Percentiles rank a stretch among this genome's conserved stretches.
These are phyloP conservation scores for Ceratosolen solmsi DNA, from an alignment of 1,140 invertebrate species.

Conservation along the genomic window DNA sequence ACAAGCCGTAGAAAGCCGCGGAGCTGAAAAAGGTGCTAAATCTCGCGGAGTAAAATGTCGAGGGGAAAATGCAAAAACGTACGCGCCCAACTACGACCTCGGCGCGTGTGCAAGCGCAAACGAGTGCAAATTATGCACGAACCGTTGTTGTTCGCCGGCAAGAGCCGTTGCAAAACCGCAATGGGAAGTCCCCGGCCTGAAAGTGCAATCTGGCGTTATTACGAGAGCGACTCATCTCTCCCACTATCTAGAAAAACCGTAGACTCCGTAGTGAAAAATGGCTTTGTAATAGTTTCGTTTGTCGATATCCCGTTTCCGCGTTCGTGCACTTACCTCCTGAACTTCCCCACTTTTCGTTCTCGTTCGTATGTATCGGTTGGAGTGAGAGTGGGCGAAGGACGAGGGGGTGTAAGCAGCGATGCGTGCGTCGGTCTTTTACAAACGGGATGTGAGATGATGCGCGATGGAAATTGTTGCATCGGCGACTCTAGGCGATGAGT, in stretches of 20 bases:
- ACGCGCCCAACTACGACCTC: no score
- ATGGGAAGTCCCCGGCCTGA: neutral
- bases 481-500: neutral
- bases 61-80: no score
- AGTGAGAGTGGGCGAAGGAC: neutral
- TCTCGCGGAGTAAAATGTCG: no score
- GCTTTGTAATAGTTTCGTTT: constrained; percentile 18
- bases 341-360: neutral
- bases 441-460: neutral
- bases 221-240: neutral
- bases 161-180: no score
- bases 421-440: neutral
- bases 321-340: constrained; percentile 1
- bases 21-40: no score
- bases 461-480: neutral
- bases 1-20: no score
- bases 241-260: constrained; percentile 1
- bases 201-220: constrained; percentile 25
- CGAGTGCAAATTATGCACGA: no score
- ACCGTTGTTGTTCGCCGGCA: no score
- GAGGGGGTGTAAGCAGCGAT: neutral
- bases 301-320: neutral
- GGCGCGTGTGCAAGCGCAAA: no score
- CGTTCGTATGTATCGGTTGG: constrained; percentile 4
- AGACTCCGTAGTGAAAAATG: neutral